A percentile compares a stretch with the other conserved stretches of the same genome.
Evolutionary conservation across 2,888 invertebrate genomes (phyloP).

Genomic region (Amblyjoppa fuscipennis): DNA sequence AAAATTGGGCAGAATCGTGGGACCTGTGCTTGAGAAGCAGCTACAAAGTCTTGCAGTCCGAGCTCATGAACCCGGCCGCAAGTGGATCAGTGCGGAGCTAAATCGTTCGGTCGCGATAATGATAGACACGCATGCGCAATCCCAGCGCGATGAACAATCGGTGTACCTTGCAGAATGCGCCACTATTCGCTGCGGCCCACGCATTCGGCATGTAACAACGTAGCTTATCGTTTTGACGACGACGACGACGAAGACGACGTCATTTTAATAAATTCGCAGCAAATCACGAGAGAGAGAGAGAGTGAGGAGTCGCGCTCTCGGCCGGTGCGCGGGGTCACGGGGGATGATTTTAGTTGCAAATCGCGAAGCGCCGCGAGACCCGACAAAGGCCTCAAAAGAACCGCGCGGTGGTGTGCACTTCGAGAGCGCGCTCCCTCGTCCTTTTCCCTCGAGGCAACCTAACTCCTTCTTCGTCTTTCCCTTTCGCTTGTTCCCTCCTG

Average conservation of each 20-base stretch:
- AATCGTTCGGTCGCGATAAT: constrained; percentile 18
- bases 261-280: constrained; percentile 84
- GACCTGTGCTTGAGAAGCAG: background rate
- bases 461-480: constrained; percentile 57
- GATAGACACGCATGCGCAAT: constrained; percentile 3
- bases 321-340: constrained; percentile 73
- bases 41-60: background rate
- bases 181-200: constrained; percentile 31
- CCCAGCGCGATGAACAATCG: constrained; percentile 30
- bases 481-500: constrained; percentile 63
- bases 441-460: constrained; percentile 66
- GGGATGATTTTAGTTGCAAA: constrained; percentile 85
- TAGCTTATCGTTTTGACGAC: constrained; percentile 57
- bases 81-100: background rate
- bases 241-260: constrained; percentile 72
- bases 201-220: constrained; percentile 40
- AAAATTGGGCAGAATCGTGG: too few relatives aligned
- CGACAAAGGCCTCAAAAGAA: constrained; percentile 83
- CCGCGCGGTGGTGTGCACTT: constrained; percentile 76
- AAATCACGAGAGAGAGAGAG: constrained; percentile 78
- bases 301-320: constrained; percentile 38
- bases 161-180: constrained; percentile 24
- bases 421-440: constrained; percentile 70
- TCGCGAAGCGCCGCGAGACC: constrained; percentile 84
- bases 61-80: background rate